These are phyloP conservation scores for Periophthalmus modestus DNA, from an alignment of 2,113 vertebrate genomes.

Conservation along the genomic window DNA sequence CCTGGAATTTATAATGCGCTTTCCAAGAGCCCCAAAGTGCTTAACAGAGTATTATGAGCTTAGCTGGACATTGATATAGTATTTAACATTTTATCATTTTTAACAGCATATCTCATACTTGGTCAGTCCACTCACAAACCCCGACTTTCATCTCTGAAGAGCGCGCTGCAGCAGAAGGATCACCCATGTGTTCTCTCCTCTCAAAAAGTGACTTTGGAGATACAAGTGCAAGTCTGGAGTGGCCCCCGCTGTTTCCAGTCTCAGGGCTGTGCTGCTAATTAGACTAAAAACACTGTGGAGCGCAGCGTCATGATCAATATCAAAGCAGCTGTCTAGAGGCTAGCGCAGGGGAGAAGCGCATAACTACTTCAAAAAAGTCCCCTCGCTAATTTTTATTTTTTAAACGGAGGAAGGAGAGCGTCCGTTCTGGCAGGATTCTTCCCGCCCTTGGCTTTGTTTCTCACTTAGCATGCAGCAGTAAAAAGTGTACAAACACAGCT, in stretches of 20 bases:
- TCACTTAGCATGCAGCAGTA: slow-evolving; percentile 62
- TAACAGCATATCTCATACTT: slow-evolving; percentile 1
- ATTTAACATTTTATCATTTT: not conserved
- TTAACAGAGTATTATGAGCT: too few relatives aligned
- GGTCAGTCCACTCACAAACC: slow-evolving; percentile 28
- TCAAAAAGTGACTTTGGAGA: slow-evolving; percentile 57
- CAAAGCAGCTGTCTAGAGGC: slow-evolving; percentile 74
- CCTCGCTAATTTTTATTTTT: slow-evolving; percentile 51
- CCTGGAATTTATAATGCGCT: too few relatives aligned
- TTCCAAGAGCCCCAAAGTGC: too few relatives aligned
- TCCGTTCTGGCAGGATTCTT: slow-evolving; percentile 51
- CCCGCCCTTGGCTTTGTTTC: slow-evolving; percentile 66
- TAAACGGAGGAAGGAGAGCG: slow-evolving; percentile 57
- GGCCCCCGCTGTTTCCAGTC: slow-evolving; percentile 57
- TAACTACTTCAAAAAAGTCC: slow-evolving; percentile 63
- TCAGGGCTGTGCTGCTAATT: slow-evolving; percentile 69
- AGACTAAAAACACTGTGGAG: slow-evolving; percentile 69
- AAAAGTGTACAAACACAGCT: slow-evolving; percentile 49
- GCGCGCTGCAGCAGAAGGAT: slow-evolving; percentile 24
- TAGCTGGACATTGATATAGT: not conserved
- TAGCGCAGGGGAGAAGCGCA: slow-evolving; percentile 24
- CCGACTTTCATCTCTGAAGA: slow-evolving; percentile 20
- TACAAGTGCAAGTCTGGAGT: slow-evolving; percentile 46
- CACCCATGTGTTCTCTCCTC: slow-evolving; percentile 36
- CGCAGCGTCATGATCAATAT: slow-evolving; percentile 71